These are phyloP conservation scores for Oncorhynchus clarkii DNA, from an alignment of 2,113 vertebrate species.

Conservation along the genomic window DNA sequence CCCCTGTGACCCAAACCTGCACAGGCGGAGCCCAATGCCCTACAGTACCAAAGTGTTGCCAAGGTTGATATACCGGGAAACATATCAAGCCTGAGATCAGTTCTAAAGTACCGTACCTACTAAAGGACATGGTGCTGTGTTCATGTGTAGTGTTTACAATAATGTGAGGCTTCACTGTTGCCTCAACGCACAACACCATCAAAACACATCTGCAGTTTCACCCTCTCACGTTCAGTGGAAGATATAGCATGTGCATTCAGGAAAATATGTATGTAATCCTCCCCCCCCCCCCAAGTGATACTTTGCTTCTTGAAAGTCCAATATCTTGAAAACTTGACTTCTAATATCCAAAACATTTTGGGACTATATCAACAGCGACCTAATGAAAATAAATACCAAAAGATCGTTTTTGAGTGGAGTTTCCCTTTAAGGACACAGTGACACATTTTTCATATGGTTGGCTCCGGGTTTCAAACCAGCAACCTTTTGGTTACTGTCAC, in stretches of 20 bases:
- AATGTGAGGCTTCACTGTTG: slow-evolving; percentile 53
- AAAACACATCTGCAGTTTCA: slow-evolving; percentile 60
- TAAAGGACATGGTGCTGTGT: slow-evolving; percentile 32
- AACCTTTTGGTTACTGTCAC: too few species aligned
- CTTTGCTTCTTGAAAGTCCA: too few species aligned
- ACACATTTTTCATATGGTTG: too few species aligned
- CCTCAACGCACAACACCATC: slow-evolving; percentile 40
- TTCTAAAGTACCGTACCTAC: background rate
- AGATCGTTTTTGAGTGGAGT: too few species aligned
- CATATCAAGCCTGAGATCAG: background rate
- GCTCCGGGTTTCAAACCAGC: too few species aligned
- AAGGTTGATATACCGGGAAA: slow-evolving; percentile 27
- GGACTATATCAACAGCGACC: too few species aligned
- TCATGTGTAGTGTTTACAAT: slow-evolving; percentile 22
- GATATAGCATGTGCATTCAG: background rate
- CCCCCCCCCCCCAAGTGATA: too few species aligned
- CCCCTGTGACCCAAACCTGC: background rate
- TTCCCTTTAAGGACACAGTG: too few species aligned
- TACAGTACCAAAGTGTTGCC: slow-evolving; percentile 18
- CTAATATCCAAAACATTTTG: too few species aligned
- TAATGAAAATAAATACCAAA: too few species aligned
- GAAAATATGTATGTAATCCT: too few species aligned
- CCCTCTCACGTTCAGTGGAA: slow-evolving; percentile 50
- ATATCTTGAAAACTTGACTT: too few species aligned
- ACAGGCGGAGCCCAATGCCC: background rate